These are phyloP conservation scores for Podarcis lilfordi DNA, from an alignment of 2,797 vertebrate genomes.

Conservation along the genomic window DNA sequence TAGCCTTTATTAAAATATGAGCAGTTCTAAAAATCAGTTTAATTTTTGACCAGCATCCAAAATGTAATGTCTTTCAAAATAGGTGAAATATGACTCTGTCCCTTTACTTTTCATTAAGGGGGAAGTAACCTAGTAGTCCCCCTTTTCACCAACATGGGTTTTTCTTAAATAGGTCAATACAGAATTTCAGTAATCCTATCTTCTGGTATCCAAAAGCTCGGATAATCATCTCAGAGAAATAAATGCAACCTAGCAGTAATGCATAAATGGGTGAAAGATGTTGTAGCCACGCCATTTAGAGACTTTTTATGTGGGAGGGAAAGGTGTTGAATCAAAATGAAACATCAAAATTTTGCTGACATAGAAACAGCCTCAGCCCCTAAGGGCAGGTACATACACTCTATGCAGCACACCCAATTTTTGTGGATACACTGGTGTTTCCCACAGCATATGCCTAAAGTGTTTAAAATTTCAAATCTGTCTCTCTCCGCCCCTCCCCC, in stretches of 20 bases:
- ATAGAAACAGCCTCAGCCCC: constrained; percentile 27
- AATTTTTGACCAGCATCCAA: not conserved
- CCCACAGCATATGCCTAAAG: not conserved
- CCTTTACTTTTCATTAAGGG: constrained; percentile 23
- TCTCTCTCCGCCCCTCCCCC: not conserved
- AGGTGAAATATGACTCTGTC: constrained; percentile 28
- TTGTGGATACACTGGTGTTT: not conserved
- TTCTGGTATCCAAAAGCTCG: constrained; percentile 16
- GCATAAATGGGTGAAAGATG: constrained; percentile 31
- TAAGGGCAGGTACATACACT: not conserved
- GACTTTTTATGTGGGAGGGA: constrained; percentile 11
- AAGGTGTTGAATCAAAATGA: constrained; percentile 22
- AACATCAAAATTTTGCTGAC: constrained; percentile 16
- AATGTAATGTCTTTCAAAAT: constrained; percentile 29
- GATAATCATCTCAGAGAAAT: constrained; percentile 40
- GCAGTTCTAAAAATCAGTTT: constrained; percentile 21
- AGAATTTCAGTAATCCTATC: constrained; percentile 32
- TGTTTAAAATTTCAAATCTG: not conserved
- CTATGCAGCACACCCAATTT: not conserved
- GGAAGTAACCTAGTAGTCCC: not conserved
- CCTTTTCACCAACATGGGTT: constrained; percentile 11
- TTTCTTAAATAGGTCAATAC: constrained; percentile 24
- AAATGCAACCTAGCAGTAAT: constrained; percentile 37
- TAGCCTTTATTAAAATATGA: not conserved
- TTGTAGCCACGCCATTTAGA: constrained; percentile 12